These are phyloP conservation scores for Synergus japonicus DNA, from an alignment of 2,888 invertebrate species.

Conservation along the genomic window DNA sequence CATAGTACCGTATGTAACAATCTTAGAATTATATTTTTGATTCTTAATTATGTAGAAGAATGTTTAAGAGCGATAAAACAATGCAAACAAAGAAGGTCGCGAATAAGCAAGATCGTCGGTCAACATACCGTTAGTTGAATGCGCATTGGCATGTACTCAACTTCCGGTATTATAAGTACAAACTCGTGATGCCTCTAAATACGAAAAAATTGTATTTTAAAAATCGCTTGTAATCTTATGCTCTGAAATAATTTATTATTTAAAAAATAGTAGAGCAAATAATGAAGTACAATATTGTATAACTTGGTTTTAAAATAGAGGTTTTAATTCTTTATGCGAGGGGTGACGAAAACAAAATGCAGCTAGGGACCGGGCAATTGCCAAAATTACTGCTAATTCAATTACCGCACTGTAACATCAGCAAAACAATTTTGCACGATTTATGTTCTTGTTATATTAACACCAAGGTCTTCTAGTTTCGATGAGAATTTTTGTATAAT, in stretches of 20 bases:
- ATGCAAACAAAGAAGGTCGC: constrained; percentile 44
- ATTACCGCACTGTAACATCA: neutral
- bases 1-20: too few relatives aligned
- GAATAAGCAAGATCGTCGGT: constrained; percentile 49
- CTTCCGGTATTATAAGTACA: constrained; percentile 59
- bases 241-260: neutral
- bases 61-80: neutral
- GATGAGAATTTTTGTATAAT: neutral
- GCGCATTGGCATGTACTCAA: constrained; percentile 59
- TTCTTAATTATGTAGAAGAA: neutral
- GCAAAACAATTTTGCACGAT: constrained; percentile 2
- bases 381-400: neutral
- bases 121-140: constrained; percentile 65
- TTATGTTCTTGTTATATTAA: constrained; percentile 1
- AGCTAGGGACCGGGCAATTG: neutral
- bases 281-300: neutral
- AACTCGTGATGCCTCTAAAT: neutral
- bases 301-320: neutral
- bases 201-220: neutral
- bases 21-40: neutral
- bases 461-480: neutral
- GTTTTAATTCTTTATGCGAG: neutral
- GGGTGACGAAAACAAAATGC: neutral
- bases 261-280: neutral
- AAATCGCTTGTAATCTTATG: neutral